Base-by-base conservation (phyloP, 2,888 invertebrate species). In the Isoperla grammatica region DNA sequence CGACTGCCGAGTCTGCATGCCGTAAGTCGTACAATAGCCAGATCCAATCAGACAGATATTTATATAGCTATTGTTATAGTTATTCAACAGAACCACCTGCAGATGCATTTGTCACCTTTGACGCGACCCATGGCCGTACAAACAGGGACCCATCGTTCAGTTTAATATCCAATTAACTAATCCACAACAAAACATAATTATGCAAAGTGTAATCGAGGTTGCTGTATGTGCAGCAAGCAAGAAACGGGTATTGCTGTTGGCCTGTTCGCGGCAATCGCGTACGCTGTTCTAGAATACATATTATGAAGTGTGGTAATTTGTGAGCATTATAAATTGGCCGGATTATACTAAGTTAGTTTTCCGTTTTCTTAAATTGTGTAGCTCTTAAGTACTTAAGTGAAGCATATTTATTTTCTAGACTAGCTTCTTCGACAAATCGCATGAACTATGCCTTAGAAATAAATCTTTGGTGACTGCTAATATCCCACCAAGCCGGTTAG, bases 391-490 rank as follows among this genome's bases (percentile, higher is more conserved):
- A 39, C 53, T 15, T 53, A n/a, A 29, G 29, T 29, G 29, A 29
- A 29, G 29, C 29, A 29, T 39, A 53, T 53, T 53, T 39, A 53
- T 53, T 49, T n/a, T 29, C 13, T 5, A 50, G 49, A 15, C 49
- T 15, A 29, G 49, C 35, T 50, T 22, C 29, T 50, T 23, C 49
- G 13, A 50, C 49, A 50, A 50, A 50, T 50, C 49, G 29, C 29
- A 6, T 35, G 15, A 50, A 50, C 29, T 50, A 29, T 29, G 29
- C 15, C 15, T 13, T 23, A 5, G 39, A 50, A 39, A 48, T 58
- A 53, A 73, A 73, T 69, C 69, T 29, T 29, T 29, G 29, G 29
- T 29, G 29, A 29, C 29, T 29, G 29, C 29, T 29, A 29, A 29
- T 29, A 29, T 29, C 29, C 29, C 29, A 29, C 29, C 29, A 6